phyloP scores from a whole-genome alignment of 2,797 vertebrate genomes.

The Triplophysa bombifrons region DNA sequence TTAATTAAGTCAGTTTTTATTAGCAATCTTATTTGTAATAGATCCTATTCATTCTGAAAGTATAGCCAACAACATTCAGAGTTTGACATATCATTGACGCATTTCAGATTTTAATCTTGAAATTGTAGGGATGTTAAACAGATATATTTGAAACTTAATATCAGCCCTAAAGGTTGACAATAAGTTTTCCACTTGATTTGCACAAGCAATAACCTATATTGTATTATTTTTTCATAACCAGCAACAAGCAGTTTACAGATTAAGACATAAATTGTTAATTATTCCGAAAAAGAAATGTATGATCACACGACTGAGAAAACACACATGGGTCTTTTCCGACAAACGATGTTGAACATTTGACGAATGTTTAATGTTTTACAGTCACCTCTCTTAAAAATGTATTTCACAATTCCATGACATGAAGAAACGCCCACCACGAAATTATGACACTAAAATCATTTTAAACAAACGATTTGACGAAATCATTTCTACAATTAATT shows the following conservation, averaged over 20 bases:
- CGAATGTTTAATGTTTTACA: background rate
- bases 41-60: too few relatives aligned
- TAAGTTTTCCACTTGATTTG: background rate
- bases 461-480: background rate
- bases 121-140: too few relatives aligned
- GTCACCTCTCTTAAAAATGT: background rate
- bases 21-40: background rate
- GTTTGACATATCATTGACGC: background rate
- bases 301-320: background rate
- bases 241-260: background rate
- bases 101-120: too few relatives aligned
- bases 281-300: background rate
- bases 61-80: background rate
- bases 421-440: conserved; percentile 28
- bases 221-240: background rate
- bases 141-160: too few relatives aligned
- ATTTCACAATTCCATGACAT: background rate
- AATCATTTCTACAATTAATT: background rate
- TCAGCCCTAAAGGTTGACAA: background rate
- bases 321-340: background rate
- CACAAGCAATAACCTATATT: background rate
- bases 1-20: too few relatives aligned
- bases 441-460: background rate
- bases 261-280: background rate
- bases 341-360: background rate